Evolutionary conservation across 1,140 invertebrate genomes (phyloP).

Genomic region (Tribolium castaneum): DNA sequence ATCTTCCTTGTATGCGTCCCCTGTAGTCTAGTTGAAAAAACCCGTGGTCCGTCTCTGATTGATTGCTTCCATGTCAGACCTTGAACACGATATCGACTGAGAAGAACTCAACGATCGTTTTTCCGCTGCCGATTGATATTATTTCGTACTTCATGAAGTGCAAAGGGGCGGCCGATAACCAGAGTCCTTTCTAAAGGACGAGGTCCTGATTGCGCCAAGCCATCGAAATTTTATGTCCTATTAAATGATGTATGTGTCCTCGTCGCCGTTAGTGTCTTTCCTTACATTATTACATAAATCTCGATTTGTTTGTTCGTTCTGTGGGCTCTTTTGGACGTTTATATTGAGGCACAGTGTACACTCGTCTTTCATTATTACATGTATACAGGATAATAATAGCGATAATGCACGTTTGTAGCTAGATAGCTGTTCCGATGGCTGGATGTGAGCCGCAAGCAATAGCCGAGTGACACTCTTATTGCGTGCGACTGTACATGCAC

Average conservation of each 20-base stretch:
- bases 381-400: slow-evolving; percentile 10
- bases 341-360: slow-evolving; percentile 37
- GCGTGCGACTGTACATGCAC: background rate
- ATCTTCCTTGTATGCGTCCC: slow-evolving; percentile 23
- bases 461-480: background rate
- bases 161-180: slow-evolving; percentile 42
- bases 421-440: background rate
- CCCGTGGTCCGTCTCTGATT: background rate
- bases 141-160: slow-evolving; percentile 80
- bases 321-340: background rate
- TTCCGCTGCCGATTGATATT: slow-evolving; percentile 94
- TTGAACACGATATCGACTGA: slow-evolving; percentile 95
- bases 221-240: slow-evolving; percentile 26
- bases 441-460: background rate
- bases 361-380: slow-evolving; percentile 35
- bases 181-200: slow-evolving; percentile 22
- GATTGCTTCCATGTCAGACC: slow-evolving; percentile 71
- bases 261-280: slow-evolving; percentile 42
- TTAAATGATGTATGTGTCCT: slow-evolving; percentile 11
- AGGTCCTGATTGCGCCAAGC: background rate
- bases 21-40: background rate
- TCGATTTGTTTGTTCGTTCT: slow-evolving; percentile 18
- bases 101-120: slow-evolving; percentile 98
- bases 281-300: slow-evolving; percentile 1
- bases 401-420: background rate